Percentiles rank a stretch among this genome's conserved stretches.
Evolutionary conservation across 2,888 invertebrate species (phyloP).

Genomic region (Hypolimnas misippus): DNA sequence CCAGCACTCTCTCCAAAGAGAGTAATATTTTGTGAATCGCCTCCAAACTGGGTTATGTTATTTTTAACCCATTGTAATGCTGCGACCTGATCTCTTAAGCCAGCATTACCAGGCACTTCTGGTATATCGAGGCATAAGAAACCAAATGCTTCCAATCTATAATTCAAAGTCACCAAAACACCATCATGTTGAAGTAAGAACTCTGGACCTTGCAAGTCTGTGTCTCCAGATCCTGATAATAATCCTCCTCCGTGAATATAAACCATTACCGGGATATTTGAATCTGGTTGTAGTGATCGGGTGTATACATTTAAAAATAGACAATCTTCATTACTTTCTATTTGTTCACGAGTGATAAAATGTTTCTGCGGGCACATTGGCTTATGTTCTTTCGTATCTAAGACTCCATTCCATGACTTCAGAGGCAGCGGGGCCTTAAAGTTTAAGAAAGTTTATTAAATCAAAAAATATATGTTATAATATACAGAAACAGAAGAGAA

Average conservation of each 20-base stretch:
- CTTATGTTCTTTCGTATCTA: slow-evolving; percentile 56
- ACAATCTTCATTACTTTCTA: slow-evolving; percentile 58
- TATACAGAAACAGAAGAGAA: neutral
- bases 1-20: slow-evolving; percentile 67
- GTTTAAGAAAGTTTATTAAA: neutral
- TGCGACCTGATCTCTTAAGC: too few relatives aligned
- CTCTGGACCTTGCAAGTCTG: too few relatives aligned
- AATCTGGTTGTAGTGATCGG: slow-evolving; percentile 43
- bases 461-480: neutral
- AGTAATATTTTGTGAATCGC: slow-evolving; percentile 56
- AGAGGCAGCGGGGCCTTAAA: slow-evolving; percentile 60
- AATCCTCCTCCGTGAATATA: too few relatives aligned
- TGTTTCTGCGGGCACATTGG: slow-evolving; percentile 58
- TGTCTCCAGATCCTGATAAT: slow-evolving; percentile 20
- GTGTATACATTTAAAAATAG: slow-evolving; percentile 62
- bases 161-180: too few relatives aligned
- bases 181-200: too few relatives aligned
- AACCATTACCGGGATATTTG: slow-evolving; percentile 63
- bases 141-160: too few relatives aligned
- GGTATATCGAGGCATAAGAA: too few relatives aligned
- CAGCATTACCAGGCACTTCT: too few relatives aligned
- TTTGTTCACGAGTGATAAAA: slow-evolving; percentile 38
- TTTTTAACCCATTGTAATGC: slow-evolving; percentile 57
- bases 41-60: slow-evolving; percentile 58
- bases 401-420: slow-evolving; percentile 55